Conservation (phyloP, 1,140 invertebrate genomes). For the Arion vulgaris region DNA sequence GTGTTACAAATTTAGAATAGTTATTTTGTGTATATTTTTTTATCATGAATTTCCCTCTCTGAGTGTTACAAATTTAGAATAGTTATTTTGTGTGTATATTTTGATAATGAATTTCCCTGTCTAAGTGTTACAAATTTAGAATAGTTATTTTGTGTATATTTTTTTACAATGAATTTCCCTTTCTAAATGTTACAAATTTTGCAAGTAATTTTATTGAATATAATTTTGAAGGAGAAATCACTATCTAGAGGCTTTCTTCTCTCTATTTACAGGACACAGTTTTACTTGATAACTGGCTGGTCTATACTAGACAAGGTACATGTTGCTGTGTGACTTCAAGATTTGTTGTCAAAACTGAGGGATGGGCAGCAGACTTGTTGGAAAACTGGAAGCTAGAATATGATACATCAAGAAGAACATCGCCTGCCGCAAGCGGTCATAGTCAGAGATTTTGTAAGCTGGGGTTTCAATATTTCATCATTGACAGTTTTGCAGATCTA, state of each 20-base stretch:
- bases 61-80: too few relatives aligned
- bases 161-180: too few relatives aligned
- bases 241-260: neutral
- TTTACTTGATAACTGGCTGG: neutral
- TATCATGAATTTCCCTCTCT: too few relatives aligned
- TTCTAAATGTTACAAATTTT: too few relatives aligned
- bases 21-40: too few relatives aligned
- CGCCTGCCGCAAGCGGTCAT: neutral
- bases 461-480: neutral
- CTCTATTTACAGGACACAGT: neutral
- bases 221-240: neutral
- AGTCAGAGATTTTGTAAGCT: neutral
- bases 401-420: neutral
- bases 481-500: neutral
- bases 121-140: too few relatives aligned
- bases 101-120: too few relatives aligned
- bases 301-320: neutral
- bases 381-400: neutral
- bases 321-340: neutral
- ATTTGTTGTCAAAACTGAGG: neutral
- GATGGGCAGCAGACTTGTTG: constrained; percentile 4
- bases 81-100: too few relatives aligned
- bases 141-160: too few relatives aligned
- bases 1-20: too few relatives aligned
- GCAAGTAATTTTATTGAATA: too few relatives aligned